Evolutionary conservation across 2,113 vertebrate genomes (phyloP), one percentile per base, ranked within the genome.

Genomic region (Gobiocypris rarus): DNA sequence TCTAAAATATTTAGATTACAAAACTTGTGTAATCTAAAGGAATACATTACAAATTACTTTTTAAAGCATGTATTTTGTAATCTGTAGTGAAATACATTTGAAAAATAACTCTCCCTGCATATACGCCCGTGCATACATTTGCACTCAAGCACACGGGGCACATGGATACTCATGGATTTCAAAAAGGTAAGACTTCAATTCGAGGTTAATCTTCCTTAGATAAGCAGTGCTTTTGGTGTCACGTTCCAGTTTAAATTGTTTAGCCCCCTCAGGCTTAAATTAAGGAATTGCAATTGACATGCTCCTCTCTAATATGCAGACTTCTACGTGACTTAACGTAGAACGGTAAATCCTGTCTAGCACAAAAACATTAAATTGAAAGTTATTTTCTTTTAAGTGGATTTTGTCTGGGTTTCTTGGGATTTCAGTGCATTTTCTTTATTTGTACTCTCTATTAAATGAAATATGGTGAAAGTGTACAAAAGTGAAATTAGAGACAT

Each of bases 161-260:
- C 38, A 56, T 6, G 24, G 19, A 59, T 10, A 59, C 61, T 41
- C 17, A 2, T n/a, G 41, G 48, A 6, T 52, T n/a, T n/a, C 43
- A 81, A 70, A 77, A 58, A 71, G 74, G 45, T 76, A 79, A 54
- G 54, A 75, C 48, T 41, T 84, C 24, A 43, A 3, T 83, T 74
- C 73, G 38, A 86, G 84, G 81, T 85, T 86, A 85, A 87, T 87
- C 75, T 80, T 69, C 75, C 67, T 79, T 73, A 50, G 85, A 41
- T 79, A 83, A 86, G 85, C 67, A 83, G 71, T 65, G 54, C 85
- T 79, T 80, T 84, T 80, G 59, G 65, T 80, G 75, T 63, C 61
- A 82, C 28, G 19, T 70, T 78, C 69, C 56, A 48, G 24, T 74
- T 59, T 78, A 80, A 63, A 77, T 75, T 67, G n/a, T 48, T 67